phyloP scores from a whole-genome alignment of 2,113 vertebrate genomes.

The Varanus komodoensis region DNA sequence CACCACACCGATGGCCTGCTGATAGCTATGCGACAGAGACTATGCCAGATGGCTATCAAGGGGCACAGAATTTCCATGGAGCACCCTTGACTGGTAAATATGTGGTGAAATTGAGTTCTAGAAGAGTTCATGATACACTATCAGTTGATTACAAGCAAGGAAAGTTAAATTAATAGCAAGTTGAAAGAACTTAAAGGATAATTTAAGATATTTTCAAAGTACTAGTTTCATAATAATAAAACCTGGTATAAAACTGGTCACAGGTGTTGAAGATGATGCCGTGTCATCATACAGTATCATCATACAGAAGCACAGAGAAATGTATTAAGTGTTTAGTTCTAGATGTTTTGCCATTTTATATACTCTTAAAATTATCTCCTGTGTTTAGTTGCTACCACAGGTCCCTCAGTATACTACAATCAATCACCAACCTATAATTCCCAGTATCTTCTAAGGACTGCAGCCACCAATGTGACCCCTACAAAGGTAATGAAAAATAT shows the following conservation, averaged over 20 bases:
- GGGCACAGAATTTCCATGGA: constrained; percentile 88
- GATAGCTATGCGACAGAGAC: constrained; percentile 87
- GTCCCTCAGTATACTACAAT: constrained; percentile 90
- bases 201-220: not conserved
- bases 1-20: constrained; percentile 85
- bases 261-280: not conserved
- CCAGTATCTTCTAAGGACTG: constrained; percentile 92
- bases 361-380: not conserved
- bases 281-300: not conserved
- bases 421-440: constrained; percentile 95
- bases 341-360: not conserved
- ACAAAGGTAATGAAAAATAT: constrained; percentile 85
- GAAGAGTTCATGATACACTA: not conserved
- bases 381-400: constrained; percentile 89
- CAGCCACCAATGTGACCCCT: constrained; percentile 90
- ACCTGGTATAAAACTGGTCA: not conserved
- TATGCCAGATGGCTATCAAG: constrained; percentile 86
- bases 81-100: constrained; percentile 89
- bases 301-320: not conserved
- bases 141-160: not conserved
- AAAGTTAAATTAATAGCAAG: not conserved
- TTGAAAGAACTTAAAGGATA: not conserved
- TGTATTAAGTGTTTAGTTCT: not conserved
- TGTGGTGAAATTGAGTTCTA: not conserved
- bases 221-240: not conserved